Evolutionary conservation across 2,888 invertebrate genomes (phyloP).

Genomic region (Sthenelais limicola): DNA sequence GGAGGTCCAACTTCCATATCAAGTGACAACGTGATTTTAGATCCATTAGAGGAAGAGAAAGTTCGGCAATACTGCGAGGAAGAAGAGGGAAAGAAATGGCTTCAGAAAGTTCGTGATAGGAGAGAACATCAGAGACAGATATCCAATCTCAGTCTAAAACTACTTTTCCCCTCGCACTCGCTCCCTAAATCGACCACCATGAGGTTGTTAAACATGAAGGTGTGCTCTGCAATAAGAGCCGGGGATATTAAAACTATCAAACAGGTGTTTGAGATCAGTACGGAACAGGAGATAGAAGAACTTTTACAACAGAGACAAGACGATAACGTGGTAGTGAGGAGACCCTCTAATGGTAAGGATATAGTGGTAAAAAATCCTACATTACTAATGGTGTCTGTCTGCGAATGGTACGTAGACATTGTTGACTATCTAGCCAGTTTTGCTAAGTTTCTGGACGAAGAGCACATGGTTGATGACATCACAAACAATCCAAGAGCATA

Average conservation of each 20-base stretch:
- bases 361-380: slow-evolving; percentile 25
- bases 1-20: too few species aligned
- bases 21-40: too few species aligned
- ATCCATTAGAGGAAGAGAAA: slow-evolving; percentile 18
- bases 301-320: slow-evolving; percentile 20
- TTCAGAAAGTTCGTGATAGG: slow-evolving; percentile 25
- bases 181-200: slow-evolving; percentile 34
- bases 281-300: slow-evolving; percentile 15
- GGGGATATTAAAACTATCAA: slow-evolving; percentile 39
- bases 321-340: slow-evolving; percentile 8
- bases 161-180: slow-evolving; percentile 25
- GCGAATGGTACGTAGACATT: slow-evolving; percentile 36
- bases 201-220: slow-evolving; percentile 31
- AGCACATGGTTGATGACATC: slow-evolving; percentile 46
- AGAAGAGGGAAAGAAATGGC: slow-evolving; percentile 22
- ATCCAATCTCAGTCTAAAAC: slow-evolving; percentile 29
- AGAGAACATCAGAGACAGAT: slow-evolving; percentile 26
- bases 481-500: slow-evolving; percentile 44
- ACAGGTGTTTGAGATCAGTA: slow-evolving; percentile 31
- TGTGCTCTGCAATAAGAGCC: slow-evolving; percentile 32
- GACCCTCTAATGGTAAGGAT: slow-evolving; percentile 39
- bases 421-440: slow-evolving; percentile 39
- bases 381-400: slow-evolving; percentile 22
- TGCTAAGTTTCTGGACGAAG: slow-evolving; percentile 42
- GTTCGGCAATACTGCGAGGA: background rate